Percentiles rank a stretch among this genome's conserved stretches.
Conservation (phyloP, 1,140 invertebrate genomes). For the Heliconius nattereri region DNA sequence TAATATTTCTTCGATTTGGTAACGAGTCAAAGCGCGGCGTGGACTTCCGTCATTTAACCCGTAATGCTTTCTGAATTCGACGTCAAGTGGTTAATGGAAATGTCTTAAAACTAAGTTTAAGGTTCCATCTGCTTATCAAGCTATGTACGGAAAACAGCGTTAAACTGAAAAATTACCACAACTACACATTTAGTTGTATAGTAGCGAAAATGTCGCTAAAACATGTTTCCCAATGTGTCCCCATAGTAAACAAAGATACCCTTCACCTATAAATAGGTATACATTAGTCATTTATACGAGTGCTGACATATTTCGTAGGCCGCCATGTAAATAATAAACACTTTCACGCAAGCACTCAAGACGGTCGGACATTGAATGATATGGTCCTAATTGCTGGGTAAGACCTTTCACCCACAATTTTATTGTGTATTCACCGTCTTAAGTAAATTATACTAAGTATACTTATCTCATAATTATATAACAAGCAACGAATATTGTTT, state of each 20-base stretch:
- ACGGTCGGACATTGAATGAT: slow-evolving; percentile 43
- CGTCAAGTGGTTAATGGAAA: no score
- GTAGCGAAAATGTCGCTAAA: neutral
- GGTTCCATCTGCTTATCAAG: no score
- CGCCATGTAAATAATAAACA: slow-evolving; percentile 10
- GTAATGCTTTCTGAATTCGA: no score
- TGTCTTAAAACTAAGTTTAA: no score
- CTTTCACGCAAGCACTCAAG: slow-evolving; percentile 20
- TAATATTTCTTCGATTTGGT: no score
- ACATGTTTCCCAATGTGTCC: neutral
- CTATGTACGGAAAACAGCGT: no score
- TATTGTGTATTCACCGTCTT: slow-evolving; percentile 20
- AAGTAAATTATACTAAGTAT: neutral
- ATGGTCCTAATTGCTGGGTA: slow-evolving; percentile 38
- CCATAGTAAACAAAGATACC: neutral
- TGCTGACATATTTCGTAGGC: slow-evolving; percentile 1
- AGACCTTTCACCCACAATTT: slow-evolving; percentile 22
- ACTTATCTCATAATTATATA: neutral
- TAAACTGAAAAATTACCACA: no score
- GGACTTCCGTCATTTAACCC: no score
- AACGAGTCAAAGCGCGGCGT: no score
- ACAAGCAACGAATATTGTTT: neutral
- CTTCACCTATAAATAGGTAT: neutral
- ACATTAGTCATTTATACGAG: neutral
- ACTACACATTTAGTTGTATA: neutral